A percentile compares a stretch with the other conserved stretches of the same genome.
Evolutionary conservation across 2,797 vertebrate genomes (phyloP).

Genomic region (Masticophis lateralis): DNA sequence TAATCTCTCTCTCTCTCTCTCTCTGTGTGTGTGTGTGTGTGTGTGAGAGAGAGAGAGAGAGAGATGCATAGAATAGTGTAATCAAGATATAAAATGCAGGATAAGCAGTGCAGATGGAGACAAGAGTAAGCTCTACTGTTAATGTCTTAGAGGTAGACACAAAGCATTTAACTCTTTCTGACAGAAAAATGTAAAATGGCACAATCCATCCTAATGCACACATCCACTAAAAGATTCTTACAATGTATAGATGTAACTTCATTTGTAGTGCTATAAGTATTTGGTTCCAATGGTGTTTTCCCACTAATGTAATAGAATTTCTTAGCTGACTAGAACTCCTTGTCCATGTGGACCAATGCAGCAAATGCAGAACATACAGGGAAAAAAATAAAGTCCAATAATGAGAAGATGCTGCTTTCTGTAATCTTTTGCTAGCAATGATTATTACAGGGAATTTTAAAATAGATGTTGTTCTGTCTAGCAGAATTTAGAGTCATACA

Average conservation of each 20-base stretch:
- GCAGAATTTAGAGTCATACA: neutral
- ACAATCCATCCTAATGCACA: neutral
- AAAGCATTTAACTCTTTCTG: neutral
- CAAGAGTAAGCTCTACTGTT: neutral
- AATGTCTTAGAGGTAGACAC: neutral
- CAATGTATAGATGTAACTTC: neutral
- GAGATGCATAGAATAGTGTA: neutral
- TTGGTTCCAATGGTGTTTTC: neutral
- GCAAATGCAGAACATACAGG: neutral
- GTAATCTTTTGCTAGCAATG: neutral
- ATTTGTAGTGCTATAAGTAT: neutral
- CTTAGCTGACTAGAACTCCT: neutral
- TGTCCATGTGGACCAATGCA: neutral
- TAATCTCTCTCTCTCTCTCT: neutral
- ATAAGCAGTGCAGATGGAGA: neutral
- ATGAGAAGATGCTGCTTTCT: neutral
- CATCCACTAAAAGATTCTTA: neutral
- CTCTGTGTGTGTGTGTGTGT: neutral
- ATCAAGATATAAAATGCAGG: neutral
- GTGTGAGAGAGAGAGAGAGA: neutral
- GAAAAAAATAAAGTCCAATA: neutral
- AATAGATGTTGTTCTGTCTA: neutral
- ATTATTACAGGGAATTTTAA: conserved; percentile 3
- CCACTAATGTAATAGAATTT: neutral
- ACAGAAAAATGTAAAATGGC: neutral